Evolutionary conservation across 2,888 invertebrate genomes (phyloP).

Genomic region (Eilema sororculum): DNA sequence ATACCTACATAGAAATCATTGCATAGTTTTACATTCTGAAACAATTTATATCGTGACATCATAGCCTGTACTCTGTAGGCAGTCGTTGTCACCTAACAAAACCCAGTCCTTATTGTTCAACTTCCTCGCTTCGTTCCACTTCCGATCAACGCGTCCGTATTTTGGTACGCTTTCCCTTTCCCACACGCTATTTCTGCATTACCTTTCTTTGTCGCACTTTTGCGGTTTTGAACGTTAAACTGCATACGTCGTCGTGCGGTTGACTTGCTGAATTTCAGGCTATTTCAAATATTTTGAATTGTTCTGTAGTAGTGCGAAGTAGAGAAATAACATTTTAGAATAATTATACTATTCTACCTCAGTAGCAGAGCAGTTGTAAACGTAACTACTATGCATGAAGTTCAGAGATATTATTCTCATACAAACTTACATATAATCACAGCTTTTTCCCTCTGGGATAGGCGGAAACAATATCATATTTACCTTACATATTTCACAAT

Average conservation of each 20-base stretch:
- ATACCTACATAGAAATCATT: too few relatives aligned
- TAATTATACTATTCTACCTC: background rate
- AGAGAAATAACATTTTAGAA: background rate
- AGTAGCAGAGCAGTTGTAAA: background rate
- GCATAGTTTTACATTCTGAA: background rate
- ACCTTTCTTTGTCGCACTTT: conserved; percentile 26
- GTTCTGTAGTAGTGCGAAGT: background rate
- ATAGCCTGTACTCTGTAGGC: conserved; percentile 32
- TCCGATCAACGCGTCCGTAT: conserved; percentile 50
- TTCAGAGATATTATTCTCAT: background rate
- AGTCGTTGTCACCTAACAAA: conserved; percentile 56
- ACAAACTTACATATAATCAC: background rate
- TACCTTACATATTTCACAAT: background rate
- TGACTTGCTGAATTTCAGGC: conserved; percentile 31
- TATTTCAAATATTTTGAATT: conserved; percentile 8
- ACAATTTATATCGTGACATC: background rate
- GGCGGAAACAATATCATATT: too few relatives aligned
- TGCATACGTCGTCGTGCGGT: conserved; percentile 31
- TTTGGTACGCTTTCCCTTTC: conserved; percentile 36
- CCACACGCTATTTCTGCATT: conserved; percentile 15
- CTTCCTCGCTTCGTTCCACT: conserved; percentile 52
- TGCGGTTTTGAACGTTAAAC: conserved; percentile 40
- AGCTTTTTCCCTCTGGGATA: background rate
- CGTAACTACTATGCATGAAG: background rate
- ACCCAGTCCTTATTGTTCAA: conserved; percentile 54